Conservation (phyloP, 1,140 invertebrate genomes). For the Drosophila oshimai region DNA sequence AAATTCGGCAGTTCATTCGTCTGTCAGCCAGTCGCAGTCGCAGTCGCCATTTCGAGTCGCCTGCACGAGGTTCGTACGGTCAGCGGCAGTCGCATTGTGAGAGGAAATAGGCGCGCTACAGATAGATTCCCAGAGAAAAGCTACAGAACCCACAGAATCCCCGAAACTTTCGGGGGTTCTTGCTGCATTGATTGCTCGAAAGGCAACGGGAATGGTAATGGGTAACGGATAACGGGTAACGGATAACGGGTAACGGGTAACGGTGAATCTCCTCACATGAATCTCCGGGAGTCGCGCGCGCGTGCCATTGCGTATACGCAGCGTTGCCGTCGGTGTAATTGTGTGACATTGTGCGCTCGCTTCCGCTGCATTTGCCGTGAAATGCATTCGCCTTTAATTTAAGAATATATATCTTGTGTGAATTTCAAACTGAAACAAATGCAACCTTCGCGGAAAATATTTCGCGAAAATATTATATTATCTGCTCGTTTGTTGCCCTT, state of each 20-base stretch:
- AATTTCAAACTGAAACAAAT: slow-evolving; percentile 23
- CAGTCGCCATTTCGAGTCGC: slow-evolving; percentile 9
- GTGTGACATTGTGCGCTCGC: slow-evolving; percentile 25
- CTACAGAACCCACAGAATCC: not conserved
- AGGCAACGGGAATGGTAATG: too few relatives aligned
- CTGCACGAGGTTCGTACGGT: slow-evolving; percentile 4
- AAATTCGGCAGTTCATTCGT: slow-evolving; percentile 77
- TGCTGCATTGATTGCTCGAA: too few relatives aligned
- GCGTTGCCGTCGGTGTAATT: slow-evolving; percentile 27
- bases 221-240: slow-evolving; percentile 64
- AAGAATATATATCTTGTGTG: slow-evolving; percentile 23
- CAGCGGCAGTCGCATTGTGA: slow-evolving; percentile 58
- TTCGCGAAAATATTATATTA: slow-evolving; percentile 34
- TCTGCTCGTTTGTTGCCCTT: slow-evolving; percentile 28
- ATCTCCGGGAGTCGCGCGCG: slow-evolving; percentile 42
- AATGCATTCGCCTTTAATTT: slow-evolving; percentile 34
- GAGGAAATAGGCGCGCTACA: slow-evolving; percentile 65
- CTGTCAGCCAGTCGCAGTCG: slow-evolving; percentile 57
- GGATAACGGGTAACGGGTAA: not conserved
- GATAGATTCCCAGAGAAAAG: slow-evolving; percentile 4
- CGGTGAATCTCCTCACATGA: slow-evolving; percentile 32
- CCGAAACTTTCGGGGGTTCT: too few relatives aligned
- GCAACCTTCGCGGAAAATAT: slow-evolving; percentile 40
- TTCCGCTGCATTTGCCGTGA: slow-evolving; percentile 31
- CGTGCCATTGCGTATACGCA: slow-evolving; percentile 77